phyloP scores from a whole-genome alignment of 2,888 invertebrate species.

The Anoplius nigerrimus region DNA sequence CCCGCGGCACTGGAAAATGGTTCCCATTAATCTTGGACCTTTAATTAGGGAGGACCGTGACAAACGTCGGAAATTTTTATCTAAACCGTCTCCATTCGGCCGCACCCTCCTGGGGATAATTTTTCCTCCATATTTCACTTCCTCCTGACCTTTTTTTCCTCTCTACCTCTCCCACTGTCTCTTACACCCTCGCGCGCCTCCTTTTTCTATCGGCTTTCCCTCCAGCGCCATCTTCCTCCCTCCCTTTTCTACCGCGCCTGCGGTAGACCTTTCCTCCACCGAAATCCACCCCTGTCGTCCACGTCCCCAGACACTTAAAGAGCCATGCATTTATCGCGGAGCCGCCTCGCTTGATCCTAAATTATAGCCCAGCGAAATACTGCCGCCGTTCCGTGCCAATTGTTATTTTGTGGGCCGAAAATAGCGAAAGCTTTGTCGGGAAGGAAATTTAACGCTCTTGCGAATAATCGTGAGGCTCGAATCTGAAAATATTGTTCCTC shows the following conservation, averaged over 20 bases:
- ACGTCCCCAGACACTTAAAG: slow-evolving; percentile 28
- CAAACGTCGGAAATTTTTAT: slow-evolving; percentile 64
- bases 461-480: too few species aligned
- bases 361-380: slow-evolving; percentile 29
- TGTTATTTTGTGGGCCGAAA: too few species aligned
- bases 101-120: slow-evolving; percentile 56
- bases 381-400: too few species aligned
- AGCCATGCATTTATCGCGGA: slow-evolving; percentile 40
- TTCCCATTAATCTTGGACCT: slow-evolving; percentile 52
- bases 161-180: slow-evolving; percentile 10
- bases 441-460: too few species aligned
- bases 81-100: slow-evolving; percentile 53
- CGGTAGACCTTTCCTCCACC: background rate
- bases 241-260: slow-evolving; percentile 12
- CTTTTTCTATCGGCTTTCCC: too few species aligned
- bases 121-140: slow-evolving; percentile 60
- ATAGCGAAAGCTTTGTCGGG: background rate
- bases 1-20: slow-evolving; percentile 38
- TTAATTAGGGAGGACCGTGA: slow-evolving; percentile 59
- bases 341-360: slow-evolving; percentile 21
- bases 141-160: slow-evolving; percentile 32
- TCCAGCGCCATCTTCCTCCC: background rate
- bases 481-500: too few species aligned
- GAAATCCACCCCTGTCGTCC: background rate
- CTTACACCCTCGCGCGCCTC: slow-evolving; percentile 3